Evolutionary conservation across 2,113 vertebrate species (phyloP).

Genomic region (Crotalus tigris): DNA sequence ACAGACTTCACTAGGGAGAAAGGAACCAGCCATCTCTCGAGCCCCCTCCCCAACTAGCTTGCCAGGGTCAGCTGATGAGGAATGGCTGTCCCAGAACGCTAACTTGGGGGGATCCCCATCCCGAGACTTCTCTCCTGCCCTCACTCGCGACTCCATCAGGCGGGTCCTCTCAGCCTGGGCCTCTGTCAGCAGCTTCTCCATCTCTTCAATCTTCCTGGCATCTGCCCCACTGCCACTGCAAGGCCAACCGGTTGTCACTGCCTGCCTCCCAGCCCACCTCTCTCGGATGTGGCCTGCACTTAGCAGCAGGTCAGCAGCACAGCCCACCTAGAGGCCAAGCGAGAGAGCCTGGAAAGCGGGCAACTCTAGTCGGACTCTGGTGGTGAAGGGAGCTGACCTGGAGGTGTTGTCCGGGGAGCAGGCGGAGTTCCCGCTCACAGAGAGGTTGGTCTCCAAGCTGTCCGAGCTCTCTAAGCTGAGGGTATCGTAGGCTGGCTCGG

Average conservation of each 20-base stretch:
- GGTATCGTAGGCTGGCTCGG: conserved; percentile 86
- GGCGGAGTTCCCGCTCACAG: conserved; percentile 85
- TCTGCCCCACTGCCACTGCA: conserved; percentile 82
- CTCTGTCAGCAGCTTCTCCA: conserved; percentile 95
- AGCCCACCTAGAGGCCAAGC: neutral
- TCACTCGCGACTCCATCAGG: conserved; percentile 89
- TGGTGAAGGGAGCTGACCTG: conserved; percentile 65
- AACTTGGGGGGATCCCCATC: neutral
- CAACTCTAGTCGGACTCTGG: neutral
- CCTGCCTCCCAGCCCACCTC: neutral
- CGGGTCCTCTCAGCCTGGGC: conserved; percentile 88
- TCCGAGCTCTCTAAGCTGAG: conserved; percentile 97
- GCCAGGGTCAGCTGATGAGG: neutral
- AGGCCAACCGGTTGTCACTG: neutral
- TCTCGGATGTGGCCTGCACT: neutral
- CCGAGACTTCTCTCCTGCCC: conserved; percentile 26
- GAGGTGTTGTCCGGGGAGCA: conserved; percentile 89
- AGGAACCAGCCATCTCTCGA: rapidly evolving
- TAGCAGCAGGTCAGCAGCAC: neutral
- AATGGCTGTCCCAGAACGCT: neutral
- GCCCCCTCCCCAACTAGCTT: neutral
- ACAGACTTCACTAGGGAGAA: neutral
- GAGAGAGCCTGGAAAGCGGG: neutral
- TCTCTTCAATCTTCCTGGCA: conserved; percentile 88
- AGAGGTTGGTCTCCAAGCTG: conserved; percentile 96